Conservation (phyloP, 2,797 vertebrate genomes). For the Rousettus madagascariensis region DNA sequence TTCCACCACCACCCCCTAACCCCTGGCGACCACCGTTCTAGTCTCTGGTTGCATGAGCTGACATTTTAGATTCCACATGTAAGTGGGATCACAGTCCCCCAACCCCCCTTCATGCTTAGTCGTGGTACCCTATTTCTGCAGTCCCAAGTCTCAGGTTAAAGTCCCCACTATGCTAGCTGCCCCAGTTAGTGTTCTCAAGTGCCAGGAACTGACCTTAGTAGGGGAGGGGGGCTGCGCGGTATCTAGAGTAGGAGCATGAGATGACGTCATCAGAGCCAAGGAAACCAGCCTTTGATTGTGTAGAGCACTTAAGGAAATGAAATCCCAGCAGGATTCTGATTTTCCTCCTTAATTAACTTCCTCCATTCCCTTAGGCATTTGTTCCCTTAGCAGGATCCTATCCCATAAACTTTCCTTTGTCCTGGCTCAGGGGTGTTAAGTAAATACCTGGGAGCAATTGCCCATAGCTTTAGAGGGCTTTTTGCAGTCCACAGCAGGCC, state of each 20-base stretch:
- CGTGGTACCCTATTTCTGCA: background rate
- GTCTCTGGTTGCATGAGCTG: background rate
- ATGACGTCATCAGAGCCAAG: constrained; percentile 69
- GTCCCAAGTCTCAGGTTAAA: background rate
- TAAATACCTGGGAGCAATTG: constrained; percentile 66
- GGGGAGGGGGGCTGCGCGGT: too few species aligned
- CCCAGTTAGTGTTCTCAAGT: background rate
- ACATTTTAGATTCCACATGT: background rate
- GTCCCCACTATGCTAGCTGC: background rate
- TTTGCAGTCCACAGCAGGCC: background rate
- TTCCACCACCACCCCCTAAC: background rate
- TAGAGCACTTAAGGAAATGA: constrained; percentile 75
- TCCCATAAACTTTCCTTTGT: constrained; percentile 66
- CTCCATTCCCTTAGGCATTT: constrained; percentile 56
- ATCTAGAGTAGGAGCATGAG: constrained; percentile 11
- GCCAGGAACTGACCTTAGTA: background rate
- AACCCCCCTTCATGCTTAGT: background rate
- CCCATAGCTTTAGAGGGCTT: background rate
- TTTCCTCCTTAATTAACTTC: constrained; percentile 70
- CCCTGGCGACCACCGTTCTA: background rate
- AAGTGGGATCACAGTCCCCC: background rate
- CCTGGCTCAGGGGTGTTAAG: constrained; percentile 69
- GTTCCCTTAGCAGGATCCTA: constrained; percentile 17
- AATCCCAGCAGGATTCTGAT: constrained; percentile 77
- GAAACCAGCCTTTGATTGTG: constrained; percentile 53